These are phyloP conservation scores for Onychomys leucogaster DNA, from an alignment of 2,797 vertebrate genomes.

Conservation along the genomic window DNA sequence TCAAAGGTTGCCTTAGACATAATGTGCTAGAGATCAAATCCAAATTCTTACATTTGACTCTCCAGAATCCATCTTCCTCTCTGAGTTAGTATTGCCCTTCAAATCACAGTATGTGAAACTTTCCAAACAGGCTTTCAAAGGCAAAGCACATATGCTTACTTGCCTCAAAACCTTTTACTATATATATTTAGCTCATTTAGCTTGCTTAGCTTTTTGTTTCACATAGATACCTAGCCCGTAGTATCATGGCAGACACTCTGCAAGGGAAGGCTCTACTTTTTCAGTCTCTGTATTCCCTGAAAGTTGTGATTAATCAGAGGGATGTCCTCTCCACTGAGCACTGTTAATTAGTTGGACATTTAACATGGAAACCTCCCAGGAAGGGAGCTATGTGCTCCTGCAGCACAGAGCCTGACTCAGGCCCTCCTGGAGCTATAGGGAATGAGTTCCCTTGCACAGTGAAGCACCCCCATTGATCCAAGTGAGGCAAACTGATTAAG, in stretches of 20 bases:
- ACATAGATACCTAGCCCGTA: background rate
- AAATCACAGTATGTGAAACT: background rate
- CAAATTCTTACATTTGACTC: background rate
- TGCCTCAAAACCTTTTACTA: background rate
- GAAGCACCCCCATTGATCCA: conserved; percentile 19
- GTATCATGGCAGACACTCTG: background rate
- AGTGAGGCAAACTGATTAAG: conserved; percentile 19
- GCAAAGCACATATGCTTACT: background rate
- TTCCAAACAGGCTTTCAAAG: background rate
- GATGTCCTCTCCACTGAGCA: conserved; percentile 46
- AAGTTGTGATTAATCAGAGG: conserved; percentile 63
- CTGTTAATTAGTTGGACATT: conserved; percentile 70
- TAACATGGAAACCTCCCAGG: conserved; percentile 58
- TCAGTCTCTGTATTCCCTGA: conserved; percentile 32
- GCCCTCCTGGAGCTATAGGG: background rate
- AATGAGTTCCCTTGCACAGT: conserved; percentile 34
- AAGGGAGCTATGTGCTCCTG: background rate
- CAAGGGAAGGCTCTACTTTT: background rate
- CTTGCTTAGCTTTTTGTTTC: background rate
- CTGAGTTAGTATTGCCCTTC: background rate
- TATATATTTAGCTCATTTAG: background rate
- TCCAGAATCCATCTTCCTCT: background rate
- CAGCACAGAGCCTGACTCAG: conserved; percentile 42
- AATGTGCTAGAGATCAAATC: background rate
- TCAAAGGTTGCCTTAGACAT: background rate